Base-by-base conservation (phyloP, 2,888 invertebrate genomes). In the Deilephila elpenor region DNA sequence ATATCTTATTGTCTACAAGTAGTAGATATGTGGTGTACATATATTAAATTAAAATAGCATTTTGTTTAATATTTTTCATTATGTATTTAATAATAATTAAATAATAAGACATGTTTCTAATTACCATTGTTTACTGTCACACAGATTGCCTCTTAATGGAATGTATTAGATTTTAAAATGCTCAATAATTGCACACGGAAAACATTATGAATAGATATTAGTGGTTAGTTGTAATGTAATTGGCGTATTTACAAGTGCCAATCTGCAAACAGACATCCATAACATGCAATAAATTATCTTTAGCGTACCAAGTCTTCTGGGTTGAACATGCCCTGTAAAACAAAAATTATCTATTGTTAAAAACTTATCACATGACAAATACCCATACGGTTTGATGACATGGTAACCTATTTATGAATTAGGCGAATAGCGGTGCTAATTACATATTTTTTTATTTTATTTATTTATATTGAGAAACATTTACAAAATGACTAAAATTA, bases 241-340 rank as follows among this genome's bases (percentile, higher is more conserved):
- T 84, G 89, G 88, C 87, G 80, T 92, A 92, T 93, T 82, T 92
- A 93, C 93, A 92, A 77, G 85, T 88, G 89, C 89, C 89, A 78
- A 78, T 84, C 79, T 83, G 83, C 81, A 82, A 83, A 82, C 85
- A 86, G 83, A 87, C 84, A 89, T 86, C 81, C 82, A 84, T 79
- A 86, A 85, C 94, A 94, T 94, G 94, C 94, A 91, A 85, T 85
- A 88, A 83, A 84, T 76, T 83, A 82, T 77, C 80, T 84, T 92
- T 93, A 90, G 91, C 92, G 94, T 92, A 96, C 96, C 92, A 98
- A 95, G 91, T 98, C 98, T 73, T 98, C 98, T 37, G 97, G 97
- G 90, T 97, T 97, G 95, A 98, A 98, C 97, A 98, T 98, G 83
- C 98, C 97, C 97, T 97, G 94, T 25, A 53, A 96, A 96, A 86